phyloP scores from a whole-genome alignment of 2,888 invertebrate genomes.

The Mongoloraphidia duomilia region DNA sequence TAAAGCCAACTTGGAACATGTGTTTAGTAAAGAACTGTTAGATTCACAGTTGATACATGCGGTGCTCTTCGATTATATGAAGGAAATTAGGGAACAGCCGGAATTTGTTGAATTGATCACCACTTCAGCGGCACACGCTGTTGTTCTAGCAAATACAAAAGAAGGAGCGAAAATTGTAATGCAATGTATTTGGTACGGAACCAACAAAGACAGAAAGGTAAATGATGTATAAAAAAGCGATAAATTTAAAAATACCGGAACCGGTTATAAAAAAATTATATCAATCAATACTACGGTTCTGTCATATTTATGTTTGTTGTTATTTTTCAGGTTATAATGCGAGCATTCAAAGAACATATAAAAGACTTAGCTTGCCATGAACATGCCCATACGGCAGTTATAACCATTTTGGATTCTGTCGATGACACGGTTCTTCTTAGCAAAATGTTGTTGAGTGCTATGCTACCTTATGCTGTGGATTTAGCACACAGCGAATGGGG shows the following conservation, averaged over 20 bases:
- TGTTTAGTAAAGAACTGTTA: constrained; percentile 57
- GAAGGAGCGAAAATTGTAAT: constrained; percentile 71
- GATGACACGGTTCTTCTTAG: constrained; percentile 87
- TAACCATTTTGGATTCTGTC: constrained; percentile 73
- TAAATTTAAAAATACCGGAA: not conserved
- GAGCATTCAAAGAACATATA: constrained; percentile 74
- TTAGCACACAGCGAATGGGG: constrained; percentile 69
- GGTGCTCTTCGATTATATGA: constrained; percentile 67
- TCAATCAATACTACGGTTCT: not conserved
- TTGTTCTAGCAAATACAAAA: constrained; percentile 56
- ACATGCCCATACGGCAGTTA: constrained; percentile 68
- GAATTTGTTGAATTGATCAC: constrained; percentile 64
- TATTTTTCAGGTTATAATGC: constrained; percentile 55
- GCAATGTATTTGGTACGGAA: constrained; percentile 77
- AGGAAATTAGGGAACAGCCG: constrained; percentile 46
- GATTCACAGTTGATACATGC: constrained; percentile 59
- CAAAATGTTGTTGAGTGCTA: constrained; percentile 60
- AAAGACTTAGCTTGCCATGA: constrained; percentile 71
- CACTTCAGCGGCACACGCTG: constrained; percentile 45
- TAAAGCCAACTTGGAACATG: constrained; percentile 54
- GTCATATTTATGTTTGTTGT: constrained; percentile 5
- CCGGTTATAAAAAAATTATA: not conserved
- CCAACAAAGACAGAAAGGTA: constrained; percentile 62
- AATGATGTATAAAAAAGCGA: constrained; percentile 7
- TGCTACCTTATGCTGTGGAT: constrained; percentile 50